phyloP scores from a whole-genome alignment of 2,113 vertebrate genomes.

The Ctenodactylus gundi region DNA sequence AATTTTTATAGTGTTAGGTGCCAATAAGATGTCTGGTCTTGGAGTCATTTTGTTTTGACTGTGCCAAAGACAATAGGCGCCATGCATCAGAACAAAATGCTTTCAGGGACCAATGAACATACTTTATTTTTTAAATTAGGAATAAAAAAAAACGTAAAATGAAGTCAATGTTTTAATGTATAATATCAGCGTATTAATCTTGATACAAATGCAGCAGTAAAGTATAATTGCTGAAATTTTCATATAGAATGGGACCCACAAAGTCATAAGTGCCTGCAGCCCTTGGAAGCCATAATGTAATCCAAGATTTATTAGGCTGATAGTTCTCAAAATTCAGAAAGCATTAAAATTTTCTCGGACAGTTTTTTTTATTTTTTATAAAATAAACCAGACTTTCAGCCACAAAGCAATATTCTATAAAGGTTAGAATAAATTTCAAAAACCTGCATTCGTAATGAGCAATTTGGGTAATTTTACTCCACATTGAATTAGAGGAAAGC shows the following conservation, averaged over 20 bases:
- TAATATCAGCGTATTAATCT: neutral
- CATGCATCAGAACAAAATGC: neutral
- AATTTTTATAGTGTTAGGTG: neutral
- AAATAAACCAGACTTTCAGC: neutral
- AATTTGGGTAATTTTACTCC: neutral
- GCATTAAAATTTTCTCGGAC: neutral
- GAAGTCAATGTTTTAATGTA: neutral
- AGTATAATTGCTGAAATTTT: neutral
- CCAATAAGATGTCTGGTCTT: neutral
- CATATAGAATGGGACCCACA: neutral
- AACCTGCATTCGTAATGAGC: neutral
- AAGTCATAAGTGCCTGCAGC: neutral
- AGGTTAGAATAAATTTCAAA: neutral
- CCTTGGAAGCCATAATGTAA: neutral
- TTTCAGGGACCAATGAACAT: neutral
- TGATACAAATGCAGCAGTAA: neutral
- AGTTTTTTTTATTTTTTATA: neutral
- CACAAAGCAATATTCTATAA: slow-evolving; percentile 3
- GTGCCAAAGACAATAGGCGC: neutral
- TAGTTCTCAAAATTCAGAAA: neutral
- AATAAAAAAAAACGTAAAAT: neutral
- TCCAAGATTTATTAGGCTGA: slow-evolving; percentile 1
- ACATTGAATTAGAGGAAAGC: neutral
- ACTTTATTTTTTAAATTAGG: neutral
- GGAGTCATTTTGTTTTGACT: neutral